These are phyloP conservation scores for Hirtodrosophila confusa DNA, from an alignment of 2,888 invertebrate genomes.

Conservation along the genomic window DNA sequence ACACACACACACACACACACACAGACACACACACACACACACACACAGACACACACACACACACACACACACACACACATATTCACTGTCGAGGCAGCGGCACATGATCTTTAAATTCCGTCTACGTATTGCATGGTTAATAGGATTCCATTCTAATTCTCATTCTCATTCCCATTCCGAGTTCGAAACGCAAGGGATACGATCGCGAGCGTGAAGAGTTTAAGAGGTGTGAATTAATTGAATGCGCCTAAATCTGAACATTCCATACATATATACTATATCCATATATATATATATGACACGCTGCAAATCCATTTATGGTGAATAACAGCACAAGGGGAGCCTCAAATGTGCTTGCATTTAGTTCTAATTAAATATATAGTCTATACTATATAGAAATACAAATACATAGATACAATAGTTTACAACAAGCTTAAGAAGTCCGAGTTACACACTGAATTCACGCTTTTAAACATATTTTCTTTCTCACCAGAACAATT, in stretches of 20 bases:
- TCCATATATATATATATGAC: too few relatives aligned
- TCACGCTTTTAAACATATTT: too few relatives aligned
- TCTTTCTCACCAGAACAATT: too few relatives aligned
- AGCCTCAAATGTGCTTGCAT: too few relatives aligned
- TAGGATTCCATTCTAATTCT: constrained; percentile 58
- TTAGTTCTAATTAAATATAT: too few relatives aligned
- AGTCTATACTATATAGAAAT: too few relatives aligned
- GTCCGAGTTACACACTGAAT: too few relatives aligned
- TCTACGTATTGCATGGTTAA: constrained; percentile 61
- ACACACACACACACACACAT: constrained; percentile 20
- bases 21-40: constrained; percentile 11
- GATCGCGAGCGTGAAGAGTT: constrained; percentile 4
- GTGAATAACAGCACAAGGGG: too few relatives aligned
- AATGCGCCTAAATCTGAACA: constrained; percentile 6
- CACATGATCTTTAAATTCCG: constrained; percentile 68
- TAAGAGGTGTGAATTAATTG: constrained; percentile 40
- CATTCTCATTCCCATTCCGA: constrained; percentile 8
- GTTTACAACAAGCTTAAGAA: too few relatives aligned
- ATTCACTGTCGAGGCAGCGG: constrained; percentile 11
- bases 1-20: constrained; percentile 12
- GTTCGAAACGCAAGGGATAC: neutral
- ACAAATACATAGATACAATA: too few relatives aligned
- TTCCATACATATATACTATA: neutral
- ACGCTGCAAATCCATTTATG: too few relatives aligned
- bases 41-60: constrained; percentile 19